Percentiles rank a stretch among this genome's conserved stretches.
phyloP scores from a whole-genome alignment of 2,888 invertebrate genomes.

The Lasioglossum villosulum region DNA sequence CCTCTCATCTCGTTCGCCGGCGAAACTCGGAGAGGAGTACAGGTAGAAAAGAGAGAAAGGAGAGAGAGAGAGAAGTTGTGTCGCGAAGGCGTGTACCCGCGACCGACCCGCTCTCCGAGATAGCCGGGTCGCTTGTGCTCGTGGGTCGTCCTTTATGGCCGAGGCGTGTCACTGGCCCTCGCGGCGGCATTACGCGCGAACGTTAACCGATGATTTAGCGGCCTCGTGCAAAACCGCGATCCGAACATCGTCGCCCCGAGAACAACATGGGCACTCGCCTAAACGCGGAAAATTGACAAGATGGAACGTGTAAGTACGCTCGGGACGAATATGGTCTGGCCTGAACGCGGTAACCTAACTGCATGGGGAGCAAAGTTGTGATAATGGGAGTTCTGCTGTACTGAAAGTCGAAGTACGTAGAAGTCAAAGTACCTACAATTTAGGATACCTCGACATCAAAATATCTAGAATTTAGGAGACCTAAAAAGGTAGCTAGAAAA shows the following conservation, averaged over 20 bases:
- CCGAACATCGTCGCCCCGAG: conserved; percentile 53
- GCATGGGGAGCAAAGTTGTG: not conserved
- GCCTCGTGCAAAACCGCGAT: conserved; percentile 45
- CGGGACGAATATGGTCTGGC: conserved; percentile 10
- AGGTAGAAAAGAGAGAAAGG: not conserved
- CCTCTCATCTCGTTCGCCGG: conserved; percentile 8
- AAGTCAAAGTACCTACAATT: not conserved
- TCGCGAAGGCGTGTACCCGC: conserved; percentile 4
- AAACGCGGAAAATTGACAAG: conserved; percentile 73
- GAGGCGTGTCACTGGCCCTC: conserved; percentile 79
- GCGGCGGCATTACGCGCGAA: conserved; percentile 73
- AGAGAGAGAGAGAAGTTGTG: not conserved
- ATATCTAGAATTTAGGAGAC: too few species aligned
- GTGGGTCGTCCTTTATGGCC: conserved; percentile 76
- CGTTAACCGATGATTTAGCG: conserved; percentile 77
- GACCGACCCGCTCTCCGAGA: not conserved
- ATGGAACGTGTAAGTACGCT: conserved; percentile 29
- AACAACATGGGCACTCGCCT: conserved; percentile 54
- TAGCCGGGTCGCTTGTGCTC: not conserved
- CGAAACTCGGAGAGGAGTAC: not conserved
- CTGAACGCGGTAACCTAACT: not conserved
- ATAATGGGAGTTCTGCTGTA: not conserved
- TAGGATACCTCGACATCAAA: too few species aligned
- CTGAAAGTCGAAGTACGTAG: not conserved
- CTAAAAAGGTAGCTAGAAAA: too few species aligned